phyloP scores from a whole-genome alignment of 2,113 vertebrate genomes.

The Progne subis region DNA sequence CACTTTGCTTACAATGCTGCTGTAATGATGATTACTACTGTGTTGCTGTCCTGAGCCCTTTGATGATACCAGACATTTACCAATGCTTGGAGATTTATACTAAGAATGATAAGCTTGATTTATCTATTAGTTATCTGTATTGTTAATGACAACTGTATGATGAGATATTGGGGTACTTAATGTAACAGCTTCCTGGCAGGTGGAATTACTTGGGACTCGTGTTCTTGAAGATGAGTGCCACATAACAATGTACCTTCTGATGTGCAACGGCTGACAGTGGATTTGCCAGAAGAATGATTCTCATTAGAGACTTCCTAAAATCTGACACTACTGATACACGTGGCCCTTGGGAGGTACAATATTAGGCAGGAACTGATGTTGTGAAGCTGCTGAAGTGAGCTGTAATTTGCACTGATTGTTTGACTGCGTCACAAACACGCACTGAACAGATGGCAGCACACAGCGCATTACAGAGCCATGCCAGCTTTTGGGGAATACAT shows the following conservation, averaged over 20 bases:
- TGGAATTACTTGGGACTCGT: not conserved
- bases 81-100: not conserved
- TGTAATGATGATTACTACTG: not conserved
- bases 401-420: slow-evolving; percentile 29
- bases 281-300: not conserved
- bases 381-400: slow-evolving; percentile 53
- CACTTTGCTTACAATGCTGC: not conserved
- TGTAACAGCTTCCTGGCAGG: not conserved
- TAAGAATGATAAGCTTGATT: not conserved
- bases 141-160: not conserved
- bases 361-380: slow-evolving; percentile 34
- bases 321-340: not conserved
- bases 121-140: not conserved
- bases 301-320: not conserved
- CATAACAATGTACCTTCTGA: not conserved
- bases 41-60: not conserved
- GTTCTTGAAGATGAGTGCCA: not conserved
- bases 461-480: slow-evolving; percentile 64
- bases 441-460: slow-evolving; percentile 59
- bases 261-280: not conserved
- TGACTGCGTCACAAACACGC: slow-evolving; percentile 52
- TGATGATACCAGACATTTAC: not conserved
- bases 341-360: not conserved
- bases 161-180: not conserved
- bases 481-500: slow-evolving; percentile 57